Evolutionary conservation across 2,888 invertebrate species (phyloP).

Genomic region (Athalia cordata): DNA sequence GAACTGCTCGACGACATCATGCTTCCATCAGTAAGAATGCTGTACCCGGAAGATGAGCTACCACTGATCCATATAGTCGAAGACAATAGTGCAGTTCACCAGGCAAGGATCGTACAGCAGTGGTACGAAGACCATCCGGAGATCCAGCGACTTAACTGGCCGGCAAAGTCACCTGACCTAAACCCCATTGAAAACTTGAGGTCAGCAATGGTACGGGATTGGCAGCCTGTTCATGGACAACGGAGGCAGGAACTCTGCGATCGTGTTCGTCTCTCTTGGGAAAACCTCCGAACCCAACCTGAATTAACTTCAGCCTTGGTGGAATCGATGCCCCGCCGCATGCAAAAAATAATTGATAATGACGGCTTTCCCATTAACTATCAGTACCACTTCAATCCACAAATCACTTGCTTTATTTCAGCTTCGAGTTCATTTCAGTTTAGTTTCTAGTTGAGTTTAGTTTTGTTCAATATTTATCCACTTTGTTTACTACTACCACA

Average conservation of each 20-base stretch:
- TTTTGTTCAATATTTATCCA: too few species aligned
- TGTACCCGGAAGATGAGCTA: not conserved
- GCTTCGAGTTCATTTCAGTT: too few species aligned
- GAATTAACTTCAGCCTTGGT: slow-evolving; percentile 18
- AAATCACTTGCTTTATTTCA: too few species aligned
- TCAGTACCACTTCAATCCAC: too few species aligned
- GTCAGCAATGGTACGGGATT: not conserved
- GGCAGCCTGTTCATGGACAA: not conserved
- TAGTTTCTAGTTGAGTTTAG: too few species aligned
- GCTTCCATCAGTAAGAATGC: not conserved
- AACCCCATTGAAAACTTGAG: slow-evolving; percentile 15
- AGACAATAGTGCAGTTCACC: slow-evolving; percentile 19
- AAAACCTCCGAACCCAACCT: slow-evolving; percentile 30
- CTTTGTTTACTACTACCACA: too few species aligned
- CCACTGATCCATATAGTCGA: not conserved
- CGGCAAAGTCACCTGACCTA: slow-evolving; percentile 21
- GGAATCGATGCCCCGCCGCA: slow-evolving; percentile 35
- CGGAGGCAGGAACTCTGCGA: not conserved
- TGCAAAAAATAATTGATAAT: slow-evolving; percentile 34
- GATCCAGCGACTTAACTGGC: slow-evolving; percentile 2
- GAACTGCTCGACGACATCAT: not conserved
- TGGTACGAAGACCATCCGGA: slow-evolving; percentile 13
- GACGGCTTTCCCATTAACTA: not conserved
- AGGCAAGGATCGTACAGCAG: not conserved
- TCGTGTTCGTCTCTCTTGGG: slow-evolving; percentile 1